These are phyloP conservation scores for Pyrocoelia pectoralis DNA, from an alignment of 2,888 invertebrate genomes.

Conservation along the genomic window DNA sequence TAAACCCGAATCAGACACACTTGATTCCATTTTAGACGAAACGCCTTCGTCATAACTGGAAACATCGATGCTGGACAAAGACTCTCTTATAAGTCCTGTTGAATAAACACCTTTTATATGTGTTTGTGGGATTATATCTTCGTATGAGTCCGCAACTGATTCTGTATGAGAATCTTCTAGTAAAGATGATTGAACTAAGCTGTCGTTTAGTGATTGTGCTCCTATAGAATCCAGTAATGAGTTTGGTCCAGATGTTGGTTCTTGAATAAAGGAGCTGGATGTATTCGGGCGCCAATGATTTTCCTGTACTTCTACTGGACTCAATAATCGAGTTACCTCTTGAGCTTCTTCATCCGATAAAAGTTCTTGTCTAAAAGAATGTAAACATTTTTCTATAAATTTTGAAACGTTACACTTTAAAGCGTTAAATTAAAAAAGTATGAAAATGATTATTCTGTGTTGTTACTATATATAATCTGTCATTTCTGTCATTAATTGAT, in stretches of 20 bases:
- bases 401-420: slow-evolving; percentile 18
- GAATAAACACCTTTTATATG: slow-evolving; percentile 44
- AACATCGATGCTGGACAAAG: slow-evolving; percentile 55
- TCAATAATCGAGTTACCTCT: slow-evolving; percentile 82
- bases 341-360: slow-evolving; percentile 90
- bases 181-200: slow-evolving; percentile 54
- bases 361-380: slow-evolving; percentile 79
- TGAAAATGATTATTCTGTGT: too few species aligned
- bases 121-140: slow-evolving; percentile 20
- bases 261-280: slow-evolving; percentile 56
- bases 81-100: slow-evolving; percentile 54
- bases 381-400: too few species aligned
- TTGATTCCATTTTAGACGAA: slow-evolving; percentile 54
- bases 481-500: too few species aligned
- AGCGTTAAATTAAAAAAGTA: too few species aligned
- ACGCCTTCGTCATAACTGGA: slow-evolving; percentile 53
- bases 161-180: slow-evolving; percentile 54
- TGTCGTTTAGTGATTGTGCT: slow-evolving; percentile 56
- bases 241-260: slow-evolving; percentile 63
- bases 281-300: slow-evolving; percentile 55
- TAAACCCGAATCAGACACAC: slow-evolving; percentile 57
- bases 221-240: slow-evolving; percentile 56
- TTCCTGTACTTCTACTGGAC: slow-evolving; percentile 29
- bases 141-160: slow-evolving; percentile 17
- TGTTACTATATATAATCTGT: too few species aligned